These are phyloP conservation scores for Podabrus alpinus DNA, from an alignment of 2,888 invertebrate species.

Conservation along the genomic window DNA sequence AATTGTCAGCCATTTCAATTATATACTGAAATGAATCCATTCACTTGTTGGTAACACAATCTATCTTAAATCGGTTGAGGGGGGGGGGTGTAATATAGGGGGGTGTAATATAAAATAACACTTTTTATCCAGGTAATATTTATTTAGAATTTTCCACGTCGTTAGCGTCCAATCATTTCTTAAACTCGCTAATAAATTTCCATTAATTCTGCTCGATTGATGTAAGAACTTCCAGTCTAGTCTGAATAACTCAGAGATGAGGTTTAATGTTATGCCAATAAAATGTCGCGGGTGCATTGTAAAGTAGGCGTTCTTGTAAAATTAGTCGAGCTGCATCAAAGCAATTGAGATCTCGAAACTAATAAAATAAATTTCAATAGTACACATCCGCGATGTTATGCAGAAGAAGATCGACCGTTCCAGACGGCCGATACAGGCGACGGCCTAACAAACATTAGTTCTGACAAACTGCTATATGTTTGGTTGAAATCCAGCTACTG, in stretches of 20 bases:
- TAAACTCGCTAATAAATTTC: conserved; percentile 33
- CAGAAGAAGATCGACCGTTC: conserved; percentile 40
- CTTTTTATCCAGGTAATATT: not conserved
- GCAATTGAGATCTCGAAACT: conserved; percentile 43
- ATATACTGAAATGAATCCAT: too few relatives aligned
- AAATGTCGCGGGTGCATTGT: conserved; percentile 42
- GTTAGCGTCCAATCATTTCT: not conserved
- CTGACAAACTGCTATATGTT: conserved; percentile 57
- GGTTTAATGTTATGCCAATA: conserved; percentile 49
- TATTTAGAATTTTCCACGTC: not conserved
- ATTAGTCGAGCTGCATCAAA: conserved; percentile 44
- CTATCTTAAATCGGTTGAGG: too few relatives aligned
- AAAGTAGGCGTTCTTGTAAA: conserved; percentile 45
- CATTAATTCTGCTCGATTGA: conserved; percentile 45
- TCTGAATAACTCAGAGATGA: conserved; percentile 44
- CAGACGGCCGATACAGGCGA: conserved; percentile 36
- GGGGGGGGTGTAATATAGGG: too few relatives aligned
- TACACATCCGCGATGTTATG: conserved; percentile 36
- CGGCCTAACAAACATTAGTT: conserved; percentile 49
- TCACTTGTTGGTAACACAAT: too few relatives aligned
- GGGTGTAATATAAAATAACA: too few relatives aligned
- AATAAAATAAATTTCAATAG: conserved; percentile 46
- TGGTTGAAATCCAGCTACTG: conserved; percentile 57
- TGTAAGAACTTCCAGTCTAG: conserved; percentile 41
- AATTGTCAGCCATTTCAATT: too few relatives aligned